A percentile compares a stretch with the other conserved stretches of the same genome.
Conservation (phyloP, 2,888 invertebrate species). For the Epirrita christyi region DNA sequence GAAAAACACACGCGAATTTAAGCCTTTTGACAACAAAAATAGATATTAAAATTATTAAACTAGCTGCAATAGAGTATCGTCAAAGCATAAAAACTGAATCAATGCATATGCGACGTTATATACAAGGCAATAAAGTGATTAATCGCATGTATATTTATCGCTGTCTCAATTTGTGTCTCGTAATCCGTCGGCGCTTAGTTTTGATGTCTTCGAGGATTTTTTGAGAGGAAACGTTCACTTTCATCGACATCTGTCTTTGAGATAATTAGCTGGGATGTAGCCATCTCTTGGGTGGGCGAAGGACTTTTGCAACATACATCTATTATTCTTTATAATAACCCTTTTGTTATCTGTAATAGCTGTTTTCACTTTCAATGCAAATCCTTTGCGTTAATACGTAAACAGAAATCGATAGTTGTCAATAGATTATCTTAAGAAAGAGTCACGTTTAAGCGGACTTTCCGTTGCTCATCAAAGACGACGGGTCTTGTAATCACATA, state of each 20-base stretch:
- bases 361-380: conserved; percentile 78
- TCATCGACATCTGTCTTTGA: conserved; percentile 76
- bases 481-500: not conserved
- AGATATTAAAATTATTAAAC: not conserved
- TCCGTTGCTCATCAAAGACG: not conserved
- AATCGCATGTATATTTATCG: conserved; percentile 18
- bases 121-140: conserved; percentile 16
- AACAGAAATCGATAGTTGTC: conserved; percentile 71
- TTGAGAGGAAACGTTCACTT: conserved; percentile 66
- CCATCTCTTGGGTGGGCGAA: conserved; percentile 68
- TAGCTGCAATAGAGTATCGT: conserved; percentile 14
- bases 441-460: conserved; percentile 32
- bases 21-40: not conserved
- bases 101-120: conserved; percentile 30
- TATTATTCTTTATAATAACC: conserved; percentile 66
- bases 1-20: conserved; percentile 7
- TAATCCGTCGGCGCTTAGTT: conserved; percentile 81
- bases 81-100: conserved; percentile 23
- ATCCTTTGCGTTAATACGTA: conserved; percentile 66
- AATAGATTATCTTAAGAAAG: conserved; percentile 16
- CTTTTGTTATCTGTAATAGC: conserved; percentile 69
- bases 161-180: conserved; percentile 40
- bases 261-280: conserved; percentile 61
- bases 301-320: conserved; percentile 54
- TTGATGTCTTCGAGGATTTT: conserved; percentile 76